Conservation (phyloP, 2,888 invertebrate genomes). For the Rhodophaea formosa region DNA sequence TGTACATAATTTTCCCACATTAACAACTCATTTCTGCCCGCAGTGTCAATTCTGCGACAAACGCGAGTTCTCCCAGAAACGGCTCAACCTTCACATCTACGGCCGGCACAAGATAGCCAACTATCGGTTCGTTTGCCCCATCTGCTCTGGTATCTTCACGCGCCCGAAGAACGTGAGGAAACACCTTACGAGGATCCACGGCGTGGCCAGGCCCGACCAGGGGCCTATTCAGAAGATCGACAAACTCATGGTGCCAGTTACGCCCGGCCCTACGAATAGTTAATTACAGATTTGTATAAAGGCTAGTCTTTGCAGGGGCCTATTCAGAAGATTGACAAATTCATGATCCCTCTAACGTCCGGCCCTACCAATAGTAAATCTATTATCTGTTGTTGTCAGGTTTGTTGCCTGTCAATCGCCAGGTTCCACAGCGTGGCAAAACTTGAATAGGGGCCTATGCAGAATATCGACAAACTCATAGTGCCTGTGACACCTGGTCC, state of each 20-base stretch:
- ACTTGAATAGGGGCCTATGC: too few species aligned
- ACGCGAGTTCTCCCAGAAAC: conserved; percentile 45
- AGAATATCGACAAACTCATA: too few species aligned
- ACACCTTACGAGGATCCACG: conserved; percentile 27
- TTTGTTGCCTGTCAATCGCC: too few species aligned
- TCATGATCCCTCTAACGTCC: too few species aligned
- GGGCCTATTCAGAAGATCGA: conserved; percentile 24
- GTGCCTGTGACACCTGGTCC: too few species aligned
- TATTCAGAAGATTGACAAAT: too few species aligned
- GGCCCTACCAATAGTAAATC: too few species aligned
- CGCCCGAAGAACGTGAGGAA: conserved; percentile 26
- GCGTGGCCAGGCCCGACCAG: conserved; percentile 26
- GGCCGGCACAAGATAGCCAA: conserved; percentile 19
- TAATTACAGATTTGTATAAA: too few species aligned
- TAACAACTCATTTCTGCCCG: neutral
- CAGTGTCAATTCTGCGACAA: conserved; percentile 46
- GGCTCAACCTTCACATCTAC: conserved; percentile 38
- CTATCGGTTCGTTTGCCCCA: conserved; percentile 23
- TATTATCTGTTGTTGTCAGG: too few species aligned
- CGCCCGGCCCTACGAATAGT: neutral
- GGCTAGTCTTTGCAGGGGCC: too few species aligned
- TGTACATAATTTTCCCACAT: neutral
- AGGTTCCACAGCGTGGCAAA: too few species aligned
- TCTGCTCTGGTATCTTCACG: conserved; percentile 17
- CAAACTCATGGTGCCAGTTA: neutral